phyloP scores from a whole-genome alignment of 2,113 vertebrate species.

The Megaceryle torquata region DNA sequence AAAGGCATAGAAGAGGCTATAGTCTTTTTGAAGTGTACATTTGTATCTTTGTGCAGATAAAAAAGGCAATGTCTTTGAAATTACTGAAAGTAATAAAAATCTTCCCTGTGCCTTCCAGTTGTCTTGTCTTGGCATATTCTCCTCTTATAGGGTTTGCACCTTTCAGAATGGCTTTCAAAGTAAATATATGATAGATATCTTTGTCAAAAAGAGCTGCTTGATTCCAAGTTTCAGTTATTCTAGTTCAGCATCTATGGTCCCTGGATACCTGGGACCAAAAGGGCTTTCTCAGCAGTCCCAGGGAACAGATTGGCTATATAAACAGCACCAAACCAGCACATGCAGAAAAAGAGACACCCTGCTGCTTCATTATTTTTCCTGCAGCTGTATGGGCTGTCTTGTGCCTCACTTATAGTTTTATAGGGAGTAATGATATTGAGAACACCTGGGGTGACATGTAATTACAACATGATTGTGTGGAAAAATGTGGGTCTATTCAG shows the following conservation, averaged over 20 bases:
- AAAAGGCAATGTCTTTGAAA: not conserved
- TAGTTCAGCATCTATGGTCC: constrained; percentile 35
- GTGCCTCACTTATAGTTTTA: constrained; percentile 37
- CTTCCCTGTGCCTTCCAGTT: not conserved
- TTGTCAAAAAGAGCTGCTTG: constrained; percentile 30
- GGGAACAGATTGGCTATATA: constrained; percentile 50
- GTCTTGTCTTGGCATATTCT: not conserved
- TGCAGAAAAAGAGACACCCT: not conserved
- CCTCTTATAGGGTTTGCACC: not conserved
- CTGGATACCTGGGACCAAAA: constrained; percentile 25
- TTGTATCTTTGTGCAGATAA: not conserved
- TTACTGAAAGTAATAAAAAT: not conserved
- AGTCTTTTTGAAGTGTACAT: not conserved
- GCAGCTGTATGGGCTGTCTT: constrained; percentile 38
- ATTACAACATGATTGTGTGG: constrained; percentile 68
- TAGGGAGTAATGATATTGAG: constrained; percentile 63
- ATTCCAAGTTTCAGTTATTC: constrained; percentile 14
- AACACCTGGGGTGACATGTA: constrained; percentile 70
- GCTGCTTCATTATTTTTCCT: constrained; percentile 62
- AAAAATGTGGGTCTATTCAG: constrained; percentile 70
- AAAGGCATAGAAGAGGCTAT: not conserved
- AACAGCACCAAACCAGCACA: constrained; percentile 37
- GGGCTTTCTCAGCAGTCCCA: constrained; percentile 49
- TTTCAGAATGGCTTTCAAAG: not conserved
- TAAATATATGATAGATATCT: constrained; percentile 30